Base-by-base conservation (phyloP, 2,113 vertebrate genomes). In the Petrocephalus zakoni region DNA sequence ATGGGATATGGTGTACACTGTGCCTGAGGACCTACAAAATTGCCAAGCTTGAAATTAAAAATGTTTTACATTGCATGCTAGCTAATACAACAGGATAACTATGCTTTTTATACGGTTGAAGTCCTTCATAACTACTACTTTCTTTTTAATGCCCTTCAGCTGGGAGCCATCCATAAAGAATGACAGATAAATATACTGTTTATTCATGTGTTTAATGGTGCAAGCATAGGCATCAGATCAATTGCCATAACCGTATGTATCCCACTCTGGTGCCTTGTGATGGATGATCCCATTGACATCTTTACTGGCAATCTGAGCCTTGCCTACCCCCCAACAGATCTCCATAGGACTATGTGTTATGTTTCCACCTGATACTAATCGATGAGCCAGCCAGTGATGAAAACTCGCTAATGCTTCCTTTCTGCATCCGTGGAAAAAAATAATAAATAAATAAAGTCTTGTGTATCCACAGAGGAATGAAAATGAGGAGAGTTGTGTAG, bases 201-300 rank as follows among this genome's bases (percentile, higher is more conserved):
- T 92, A 93, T 92, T 93, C 89, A 94, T 91, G 90, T 85, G 86
- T 93, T 92, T 88, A 91, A 90, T 90, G 25, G 87, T 91, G 91
- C 90, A 93, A 91, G 90, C 85, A 89, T 91, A 81, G 90, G 91
- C 90, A 91, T 91, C 85, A 89, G 90, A 93, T 95, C 94, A 93
- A 93, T 94, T 93, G 83, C 75, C 64, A 87, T 87, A 90, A 90
- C 91, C 90, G 92, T 94, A 93, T 92, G 92, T 88, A 92, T 78
- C 52, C 61, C 88, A 84, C 10, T 25, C n/a, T 85, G 82, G 91
- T 91, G 89, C 90, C 90, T 58, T 29, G 89, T 92, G 91, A 93
- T 90, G 93, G 91, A 94, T 68, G 91, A 87, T 89, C 90, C 55
- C 92, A 93, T 90, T 93, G 93, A 94, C 92, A 92, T 91, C 92